These are phyloP conservation scores for Heliconius cydno DNA, from an alignment of 2,888 invertebrate genomes.

Conservation along the genomic window DNA sequence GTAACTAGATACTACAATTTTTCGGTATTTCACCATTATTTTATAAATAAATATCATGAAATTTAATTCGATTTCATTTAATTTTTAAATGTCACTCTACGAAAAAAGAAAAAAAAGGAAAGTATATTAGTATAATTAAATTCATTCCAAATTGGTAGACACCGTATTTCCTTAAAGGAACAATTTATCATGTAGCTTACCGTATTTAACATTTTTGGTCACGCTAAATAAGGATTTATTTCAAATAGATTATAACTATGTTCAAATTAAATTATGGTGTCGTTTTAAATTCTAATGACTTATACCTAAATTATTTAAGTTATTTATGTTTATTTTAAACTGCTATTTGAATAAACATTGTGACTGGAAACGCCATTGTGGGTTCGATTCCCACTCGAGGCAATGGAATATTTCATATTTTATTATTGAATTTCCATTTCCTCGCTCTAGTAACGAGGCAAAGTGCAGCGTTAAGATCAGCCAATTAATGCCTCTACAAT, in stretches of 20 bases:
- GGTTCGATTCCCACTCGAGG: no score
- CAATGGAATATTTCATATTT: no score
- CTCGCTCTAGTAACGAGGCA: no score
- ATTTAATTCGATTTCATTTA: no score
- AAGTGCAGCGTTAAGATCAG: no score
- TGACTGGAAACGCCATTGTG: no score
- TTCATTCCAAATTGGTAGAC: not conserved
- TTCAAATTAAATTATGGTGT: not conserved
- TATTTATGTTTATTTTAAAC: not conserved
- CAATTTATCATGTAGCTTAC: slow-evolving; percentile 18
- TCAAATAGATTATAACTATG: not conserved
- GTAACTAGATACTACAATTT: no score
- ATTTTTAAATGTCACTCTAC: not conserved
- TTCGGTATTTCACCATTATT: no score
- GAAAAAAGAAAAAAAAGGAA: not conserved
- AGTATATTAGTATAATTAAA: slow-evolving; percentile 14
- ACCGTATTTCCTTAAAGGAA: slow-evolving; percentile 20
- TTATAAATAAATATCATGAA: not conserved
- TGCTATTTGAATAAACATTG: no score
- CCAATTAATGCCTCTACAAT: no score
- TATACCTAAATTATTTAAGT: not conserved
- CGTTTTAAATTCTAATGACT: not conserved
- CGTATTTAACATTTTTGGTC: slow-evolving; percentile 15
- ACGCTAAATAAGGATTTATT: slow-evolving; percentile 18
- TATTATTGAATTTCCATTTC: no score